Evolutionary conservation across 2,113 vertebrate genomes (phyloP).

Genomic region (Bubo bubo): DNA sequence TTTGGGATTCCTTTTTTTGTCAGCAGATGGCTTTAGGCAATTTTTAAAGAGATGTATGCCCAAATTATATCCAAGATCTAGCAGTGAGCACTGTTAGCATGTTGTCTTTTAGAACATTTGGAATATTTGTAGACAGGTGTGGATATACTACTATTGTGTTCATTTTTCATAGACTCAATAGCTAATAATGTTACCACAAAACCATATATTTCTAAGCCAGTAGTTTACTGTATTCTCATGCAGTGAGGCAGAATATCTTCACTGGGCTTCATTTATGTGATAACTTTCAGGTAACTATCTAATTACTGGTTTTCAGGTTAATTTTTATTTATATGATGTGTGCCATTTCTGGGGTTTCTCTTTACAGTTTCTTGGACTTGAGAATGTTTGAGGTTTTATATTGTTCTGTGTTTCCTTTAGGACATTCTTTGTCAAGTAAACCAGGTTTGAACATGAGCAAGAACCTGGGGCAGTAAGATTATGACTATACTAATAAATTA

Average conservation of each 20-base stretch:
- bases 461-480: not conserved
- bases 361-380: not conserved
- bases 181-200: not conserved
- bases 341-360: not conserved
- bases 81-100: not conserved
- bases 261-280: not conserved
- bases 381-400: not conserved
- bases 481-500: not conserved
- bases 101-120: not conserved
- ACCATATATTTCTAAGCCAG: not conserved
- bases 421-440: not conserved
- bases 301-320: not conserved
- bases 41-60: not conserved
- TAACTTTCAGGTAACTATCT: not conserved
- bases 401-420: not conserved
- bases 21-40: not conserved
- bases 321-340: not conserved
- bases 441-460: not conserved
- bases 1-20: not conserved
- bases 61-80: not conserved
- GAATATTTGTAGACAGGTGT: not conserved
- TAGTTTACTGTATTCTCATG: not conserved
- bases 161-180: not conserved
- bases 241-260: not conserved
- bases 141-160: not conserved